Base-by-base conservation (phyloP, 1,140 invertebrate genomes). In the Theocolax elegans region DNA sequence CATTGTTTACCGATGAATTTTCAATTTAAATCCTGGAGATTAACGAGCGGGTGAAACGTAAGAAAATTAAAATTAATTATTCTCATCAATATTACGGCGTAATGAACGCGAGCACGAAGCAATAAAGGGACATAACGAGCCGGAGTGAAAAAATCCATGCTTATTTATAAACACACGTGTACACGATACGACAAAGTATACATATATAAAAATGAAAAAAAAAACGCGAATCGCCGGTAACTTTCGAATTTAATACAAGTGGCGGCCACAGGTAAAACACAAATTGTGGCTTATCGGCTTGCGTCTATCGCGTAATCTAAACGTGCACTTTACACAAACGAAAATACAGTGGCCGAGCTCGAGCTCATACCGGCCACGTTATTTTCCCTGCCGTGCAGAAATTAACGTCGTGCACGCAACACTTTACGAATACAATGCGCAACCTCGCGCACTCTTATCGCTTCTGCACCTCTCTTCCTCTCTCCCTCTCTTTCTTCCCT, bases 201-300 rank as follows among this genome's bases (percentile, higher is more conserved):
- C 21, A 48, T 48, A 48, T 48, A 19, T 48, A 19, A 2, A 48
- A 19, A 48, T 48, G 10, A 60, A 3, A 17, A 46, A 42, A 12
- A 44, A 46, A 48, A 48, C 25, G 10, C 42, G 35, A 13, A 8
- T 59, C 0, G 19, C 15, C n/a, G n/a, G 7, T 35, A 59, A 25
- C 15, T 65, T 65, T 54, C 17, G 53, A 67, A 46, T 31, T 58
- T 31, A 46, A 49, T 48, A 38, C 38, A 67, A 58, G 31, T 25
- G 17, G 15, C n/a, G 17, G 9, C n/a, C n/a, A n/a, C n/a, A n/a
- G n/a, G n/a, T n/a, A n/a, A n/a, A 7, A 3, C 19, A 49, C 54
- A 59, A 67, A 59, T 67, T 67, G 42, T 38, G 38, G 27, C 54
- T 59, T 67, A 67, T 67, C 54, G 23, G 51, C 9, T 42, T 19